Conservation (phyloP, 2,797 vertebrate genomes). For the Hafferia zeledoni region DNA sequence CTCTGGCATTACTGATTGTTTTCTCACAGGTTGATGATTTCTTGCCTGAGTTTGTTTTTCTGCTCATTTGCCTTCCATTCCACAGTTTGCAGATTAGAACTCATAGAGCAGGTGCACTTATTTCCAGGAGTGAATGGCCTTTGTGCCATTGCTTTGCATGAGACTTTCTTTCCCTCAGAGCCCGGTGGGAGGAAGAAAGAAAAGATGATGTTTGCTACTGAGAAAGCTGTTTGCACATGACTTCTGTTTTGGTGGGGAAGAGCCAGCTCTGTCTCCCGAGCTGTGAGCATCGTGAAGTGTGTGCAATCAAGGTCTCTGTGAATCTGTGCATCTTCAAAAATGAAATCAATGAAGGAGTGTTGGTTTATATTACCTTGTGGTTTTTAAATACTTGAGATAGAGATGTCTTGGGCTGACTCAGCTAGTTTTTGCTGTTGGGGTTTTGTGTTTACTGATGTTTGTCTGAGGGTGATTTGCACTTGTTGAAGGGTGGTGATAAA, state of each 20-base stretch:
- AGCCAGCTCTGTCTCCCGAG: not conserved
- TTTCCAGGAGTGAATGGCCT: not conserved
- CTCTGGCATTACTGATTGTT: not conserved
- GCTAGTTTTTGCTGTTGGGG: not conserved
- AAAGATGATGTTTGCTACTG: not conserved
- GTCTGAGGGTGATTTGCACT: not conserved
- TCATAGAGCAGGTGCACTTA: not conserved
- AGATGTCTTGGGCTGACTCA: not conserved
- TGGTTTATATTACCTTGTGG: not conserved
- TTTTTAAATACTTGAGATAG: not conserved
- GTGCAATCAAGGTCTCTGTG: not conserved
- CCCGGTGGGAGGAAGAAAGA: not conserved
- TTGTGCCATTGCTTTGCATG: not conserved
- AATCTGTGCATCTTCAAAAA: not conserved
- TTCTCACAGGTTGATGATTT: not conserved
- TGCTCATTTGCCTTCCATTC: not conserved
- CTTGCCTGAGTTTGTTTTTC: not conserved
- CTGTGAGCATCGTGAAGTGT: not conserved
- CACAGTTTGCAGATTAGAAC: not conserved
- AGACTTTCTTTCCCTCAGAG: not conserved
- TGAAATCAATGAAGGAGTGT: fast-evolving
- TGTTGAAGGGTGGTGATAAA: not conserved
- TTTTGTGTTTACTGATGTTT: not conserved
- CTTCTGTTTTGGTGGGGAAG: not conserved
- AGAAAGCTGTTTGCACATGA: not conserved